Conservation (phyloP, 2,797 vertebrate genomes). For the Smutsia temminckii region DNA sequence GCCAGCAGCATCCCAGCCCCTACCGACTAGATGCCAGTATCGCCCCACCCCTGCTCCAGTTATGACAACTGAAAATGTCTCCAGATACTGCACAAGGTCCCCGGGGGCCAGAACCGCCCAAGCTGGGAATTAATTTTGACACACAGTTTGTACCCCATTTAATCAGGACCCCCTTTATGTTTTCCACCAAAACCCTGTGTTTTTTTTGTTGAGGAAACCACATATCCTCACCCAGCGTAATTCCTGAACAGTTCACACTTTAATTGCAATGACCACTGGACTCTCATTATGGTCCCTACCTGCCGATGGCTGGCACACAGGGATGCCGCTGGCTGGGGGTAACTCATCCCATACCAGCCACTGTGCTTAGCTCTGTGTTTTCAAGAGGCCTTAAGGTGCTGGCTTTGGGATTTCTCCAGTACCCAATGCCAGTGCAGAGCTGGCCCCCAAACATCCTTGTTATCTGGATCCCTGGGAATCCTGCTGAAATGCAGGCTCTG, state of each 20-base stretch:
- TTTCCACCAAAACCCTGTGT: background rate
- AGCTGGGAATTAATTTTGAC: background rate
- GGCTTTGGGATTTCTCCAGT: background rate
- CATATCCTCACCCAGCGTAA: background rate
- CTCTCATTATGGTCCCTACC: fast-evolving
- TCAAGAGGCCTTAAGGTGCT: background rate
- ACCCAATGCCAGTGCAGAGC: fast-evolving
- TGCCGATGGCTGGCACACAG: fast-evolving
- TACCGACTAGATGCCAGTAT: background rate
- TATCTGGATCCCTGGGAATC: background rate
- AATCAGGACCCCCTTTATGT: background rate
- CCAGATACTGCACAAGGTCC: background rate
- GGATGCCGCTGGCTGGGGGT: background rate
- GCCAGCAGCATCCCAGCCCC: background rate
- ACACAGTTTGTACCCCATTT: background rate
- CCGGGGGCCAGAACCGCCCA: background rate
- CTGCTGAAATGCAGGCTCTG: background rate
- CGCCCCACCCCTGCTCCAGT: fast-evolving
- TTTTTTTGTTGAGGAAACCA: background rate
- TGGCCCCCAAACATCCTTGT: background rate
- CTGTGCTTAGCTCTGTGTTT: background rate
- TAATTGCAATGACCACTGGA: no score
- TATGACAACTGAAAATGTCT: background rate
- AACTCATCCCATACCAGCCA: background rate
- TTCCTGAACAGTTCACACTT: no score